Evolutionary conservation across 2,888 invertebrate genomes (phyloP).

Genomic region (Leucania comma): DNA sequence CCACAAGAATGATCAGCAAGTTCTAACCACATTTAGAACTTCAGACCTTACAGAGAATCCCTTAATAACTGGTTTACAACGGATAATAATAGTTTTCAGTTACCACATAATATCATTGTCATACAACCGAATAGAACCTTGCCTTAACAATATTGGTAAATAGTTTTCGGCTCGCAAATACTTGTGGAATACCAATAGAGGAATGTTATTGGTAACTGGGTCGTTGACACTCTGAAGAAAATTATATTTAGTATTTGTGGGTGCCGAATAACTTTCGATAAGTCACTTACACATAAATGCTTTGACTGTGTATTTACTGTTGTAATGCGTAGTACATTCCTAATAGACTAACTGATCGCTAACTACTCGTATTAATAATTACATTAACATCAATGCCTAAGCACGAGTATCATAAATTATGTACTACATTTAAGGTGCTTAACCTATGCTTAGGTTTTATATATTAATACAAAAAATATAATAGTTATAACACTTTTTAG

Average conservation of each 20-base stretch:
- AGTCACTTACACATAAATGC: too few species aligned
- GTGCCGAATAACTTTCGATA: not conserved
- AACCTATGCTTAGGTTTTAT: too few species aligned
- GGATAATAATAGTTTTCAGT: constrained; percentile 1
- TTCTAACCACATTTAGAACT: constrained; percentile 8
- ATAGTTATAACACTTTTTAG: too few species aligned
- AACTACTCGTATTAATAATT: too few species aligned
- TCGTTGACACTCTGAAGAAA: constrained; percentile 1
- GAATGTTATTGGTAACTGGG: constrained; percentile 47
- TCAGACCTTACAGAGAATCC: not conserved
- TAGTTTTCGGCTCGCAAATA: constrained; percentile 54
- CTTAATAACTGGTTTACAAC: constrained; percentile 15
- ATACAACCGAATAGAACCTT: not conserved
- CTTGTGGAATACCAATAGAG: constrained; percentile 58
- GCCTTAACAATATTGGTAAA: constrained; percentile 38
- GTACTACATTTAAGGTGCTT: too few species aligned
- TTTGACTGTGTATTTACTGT: too few species aligned
- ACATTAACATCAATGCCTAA: too few species aligned
- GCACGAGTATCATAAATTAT: too few species aligned
- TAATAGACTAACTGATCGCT: too few species aligned
- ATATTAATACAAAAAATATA: too few species aligned
- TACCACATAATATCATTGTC: constrained; percentile 30
- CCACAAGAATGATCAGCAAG: not conserved
- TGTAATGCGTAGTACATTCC: too few species aligned
- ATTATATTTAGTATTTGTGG: not conserved